Evolutionary conservation across 2,113 vertebrate genomes (phyloP).

Genomic region (Istiophorus platypterus): DNA sequence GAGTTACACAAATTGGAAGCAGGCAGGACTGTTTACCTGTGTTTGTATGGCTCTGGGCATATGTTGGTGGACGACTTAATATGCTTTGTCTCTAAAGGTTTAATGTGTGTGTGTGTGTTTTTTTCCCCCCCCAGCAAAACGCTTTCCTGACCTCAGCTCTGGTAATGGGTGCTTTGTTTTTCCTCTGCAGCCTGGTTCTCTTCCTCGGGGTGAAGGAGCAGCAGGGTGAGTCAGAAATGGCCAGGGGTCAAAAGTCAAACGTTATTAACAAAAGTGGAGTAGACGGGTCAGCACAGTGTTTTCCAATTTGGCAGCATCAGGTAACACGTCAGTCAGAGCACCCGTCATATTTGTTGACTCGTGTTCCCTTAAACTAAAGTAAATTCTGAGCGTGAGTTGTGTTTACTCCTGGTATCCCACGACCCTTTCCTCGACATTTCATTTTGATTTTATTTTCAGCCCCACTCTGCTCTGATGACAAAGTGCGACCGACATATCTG

Average conservation of each 20-base stretch:
- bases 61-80: background rate
- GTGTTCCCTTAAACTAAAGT: background rate
- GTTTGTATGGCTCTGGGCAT: background rate
- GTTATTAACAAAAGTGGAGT: background rate
- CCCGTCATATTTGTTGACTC: background rate
- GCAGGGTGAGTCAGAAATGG: slow-evolving; percentile 65
- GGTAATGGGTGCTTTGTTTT: slow-evolving; percentile 76
- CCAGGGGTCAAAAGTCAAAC: background rate
- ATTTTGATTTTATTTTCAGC: slow-evolving; percentile 54
- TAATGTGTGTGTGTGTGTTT: background rate
- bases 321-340: background rate
- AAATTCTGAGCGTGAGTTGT: background rate
- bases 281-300: background rate
- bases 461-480: slow-evolving; percentile 19
- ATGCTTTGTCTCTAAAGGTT: background rate
- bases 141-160: slow-evolving; percentile 81
- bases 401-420: background rate
- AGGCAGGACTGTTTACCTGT: background rate
- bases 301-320: background rate
- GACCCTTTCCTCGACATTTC: too few relatives aligned
- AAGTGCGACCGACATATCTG: slow-evolving; percentile 44
- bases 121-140: slow-evolving; percentile 65
- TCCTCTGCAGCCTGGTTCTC: slow-evolving; percentile 82
- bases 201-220: slow-evolving; percentile 84
- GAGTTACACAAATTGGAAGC: background rate